phyloP scores from a whole-genome alignment of 2,113 vertebrate species.

The Toxotes chatareus region DNA sequence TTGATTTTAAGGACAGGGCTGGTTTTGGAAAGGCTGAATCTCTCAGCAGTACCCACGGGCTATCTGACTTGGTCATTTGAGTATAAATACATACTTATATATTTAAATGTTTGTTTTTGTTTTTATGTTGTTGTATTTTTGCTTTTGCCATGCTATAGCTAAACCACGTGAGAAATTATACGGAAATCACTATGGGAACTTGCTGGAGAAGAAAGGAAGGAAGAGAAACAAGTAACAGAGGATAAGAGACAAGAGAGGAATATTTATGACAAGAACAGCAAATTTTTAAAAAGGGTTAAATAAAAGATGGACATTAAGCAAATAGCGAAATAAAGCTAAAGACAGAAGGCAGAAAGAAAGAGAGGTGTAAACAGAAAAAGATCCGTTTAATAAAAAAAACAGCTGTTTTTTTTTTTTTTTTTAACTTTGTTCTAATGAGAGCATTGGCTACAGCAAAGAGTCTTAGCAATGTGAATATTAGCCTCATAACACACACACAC shows the following conservation, averaged over 20 bases:
- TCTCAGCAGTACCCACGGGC: not conserved
- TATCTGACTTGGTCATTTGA: too few relatives aligned
- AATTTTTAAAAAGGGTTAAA: not conserved
- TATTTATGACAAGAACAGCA: not conserved
- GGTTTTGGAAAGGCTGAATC: not conserved
- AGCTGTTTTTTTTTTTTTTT: conserved; percentile 15
- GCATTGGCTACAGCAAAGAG: conserved; percentile 29
- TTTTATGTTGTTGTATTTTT: too few relatives aligned
- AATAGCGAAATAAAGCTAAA: not conserved
- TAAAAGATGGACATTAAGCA: not conserved
- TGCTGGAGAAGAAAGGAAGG: too few relatives aligned
- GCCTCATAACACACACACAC: conserved; percentile 16
- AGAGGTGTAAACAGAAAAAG: not conserved
- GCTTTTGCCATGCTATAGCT: not conserved
- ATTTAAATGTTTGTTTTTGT: too few relatives aligned
- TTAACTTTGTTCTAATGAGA: conserved; percentile 20
- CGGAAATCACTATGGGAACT: not conserved
- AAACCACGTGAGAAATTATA: not conserved
- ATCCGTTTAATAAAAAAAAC: not conserved
- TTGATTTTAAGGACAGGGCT: too few relatives aligned
- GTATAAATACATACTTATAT: too few relatives aligned
- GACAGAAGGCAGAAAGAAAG: not conserved
- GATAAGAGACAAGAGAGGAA: not conserved
- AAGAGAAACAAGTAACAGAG: too few relatives aligned
- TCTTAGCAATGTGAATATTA: conserved; percentile 43